These are phyloP conservation scores for Melanophora roralis DNA, from an alignment of 2,888 invertebrate species.

Conservation along the genomic window DNA sequence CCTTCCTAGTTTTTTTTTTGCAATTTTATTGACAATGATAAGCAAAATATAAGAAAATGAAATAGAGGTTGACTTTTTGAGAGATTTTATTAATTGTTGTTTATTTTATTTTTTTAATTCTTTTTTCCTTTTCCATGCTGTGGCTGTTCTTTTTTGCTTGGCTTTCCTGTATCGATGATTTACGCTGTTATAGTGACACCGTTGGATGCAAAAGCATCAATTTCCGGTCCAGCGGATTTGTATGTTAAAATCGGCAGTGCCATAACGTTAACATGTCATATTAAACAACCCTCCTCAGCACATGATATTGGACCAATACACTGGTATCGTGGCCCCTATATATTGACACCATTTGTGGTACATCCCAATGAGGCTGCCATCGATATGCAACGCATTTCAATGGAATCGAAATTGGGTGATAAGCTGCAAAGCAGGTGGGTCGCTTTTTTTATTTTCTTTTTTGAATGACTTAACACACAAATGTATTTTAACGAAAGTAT, in stretches of 20 bases:
- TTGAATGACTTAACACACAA: not conserved
- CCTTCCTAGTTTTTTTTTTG: not conserved
- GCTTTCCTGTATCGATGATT: constrained; percentile 29
- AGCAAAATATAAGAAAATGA: not conserved
- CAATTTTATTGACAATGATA: constrained; percentile 20
- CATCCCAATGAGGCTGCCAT: constrained; percentile 76
- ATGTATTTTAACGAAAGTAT: not conserved
- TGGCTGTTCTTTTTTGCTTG: not conserved
- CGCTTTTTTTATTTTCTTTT: not conserved
- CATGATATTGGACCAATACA: constrained; percentile 85
- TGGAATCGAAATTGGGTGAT: constrained; percentile 79
- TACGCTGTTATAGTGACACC: constrained; percentile 71
- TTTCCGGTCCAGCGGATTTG: constrained; percentile 82
- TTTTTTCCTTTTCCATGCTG: not conserved
- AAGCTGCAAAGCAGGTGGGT: constrained; percentile 83
- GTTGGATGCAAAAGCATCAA: constrained; percentile 84
- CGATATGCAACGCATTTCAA: constrained; percentile 76
- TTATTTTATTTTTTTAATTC: not conserved
- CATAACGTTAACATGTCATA: constrained; percentile 84
- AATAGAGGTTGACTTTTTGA: not conserved
- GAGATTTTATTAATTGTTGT: constrained; percentile 35
- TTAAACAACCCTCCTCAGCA: constrained; percentile 80
- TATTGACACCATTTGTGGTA: constrained; percentile 75
- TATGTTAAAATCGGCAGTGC: constrained; percentile 87
- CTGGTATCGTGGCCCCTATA: constrained; percentile 82